Conservation (phyloP, 1,140 invertebrate genomes). For the silkworm (Bombyx mori) region ASM3026992v2 NC_085128.1:8776001-8776500, state of each 20-base stretch:
- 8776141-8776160: slow-evolving; percentile 43
- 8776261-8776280: neutral
- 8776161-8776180: slow-evolving; percentile 37
- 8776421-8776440: too few species aligned
- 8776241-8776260: neutral
- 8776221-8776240: neutral
- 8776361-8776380: too few species aligned
- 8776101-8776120: slow-evolving; percentile 43
- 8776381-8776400: too few species aligned
- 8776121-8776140: slow-evolving; percentile 40
- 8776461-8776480: too few species aligned
- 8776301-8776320: neutral
- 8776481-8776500: too few species aligned
- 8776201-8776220: slow-evolving; percentile 15
- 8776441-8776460: too few species aligned
- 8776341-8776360: neutral
- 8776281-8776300: too few species aligned
- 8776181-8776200: slow-evolving; percentile 24
- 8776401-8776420: too few species aligned
- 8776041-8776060: slow-evolving; percentile 51
- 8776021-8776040: slow-evolving; percentile 23
- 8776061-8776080: slow-evolving; percentile 59
- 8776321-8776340: too few species aligned
- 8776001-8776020: slow-evolving; percentile 66
- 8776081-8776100: slow-evolving; percentile 35